These are phyloP conservation scores for Zaprionus lachaisei DNA, from an alignment of 1,140 invertebrate species.

Conservation along the genomic window DNA sequence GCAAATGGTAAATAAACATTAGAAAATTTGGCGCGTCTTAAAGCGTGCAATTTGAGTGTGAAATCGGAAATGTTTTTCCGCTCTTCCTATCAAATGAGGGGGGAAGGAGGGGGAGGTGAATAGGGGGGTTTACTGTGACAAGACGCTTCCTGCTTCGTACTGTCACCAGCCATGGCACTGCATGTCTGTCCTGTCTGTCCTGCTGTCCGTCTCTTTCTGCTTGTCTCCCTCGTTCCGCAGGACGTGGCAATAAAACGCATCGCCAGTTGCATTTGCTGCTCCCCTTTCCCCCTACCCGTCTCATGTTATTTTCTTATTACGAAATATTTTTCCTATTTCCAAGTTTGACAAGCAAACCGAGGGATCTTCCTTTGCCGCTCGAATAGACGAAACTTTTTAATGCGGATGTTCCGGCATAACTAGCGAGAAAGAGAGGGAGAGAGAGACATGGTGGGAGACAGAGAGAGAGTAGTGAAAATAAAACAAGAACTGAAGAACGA, in stretches of 20 bases:
- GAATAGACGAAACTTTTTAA: conserved; percentile 78
- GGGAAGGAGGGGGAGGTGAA: not conserved
- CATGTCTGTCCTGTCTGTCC: conserved; percentile 6
- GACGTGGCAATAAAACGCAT: conserved; percentile 74
- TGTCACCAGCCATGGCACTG: not conserved
- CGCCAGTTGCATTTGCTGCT: conserved; percentile 43
- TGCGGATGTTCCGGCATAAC: conserved; percentile 64
- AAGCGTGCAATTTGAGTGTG: conserved; percentile 58
- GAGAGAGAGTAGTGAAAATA: conserved; percentile 21
- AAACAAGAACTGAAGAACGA: conserved; percentile 11
- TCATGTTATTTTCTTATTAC: conserved; percentile 53
- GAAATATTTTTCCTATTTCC: conserved; percentile 67
- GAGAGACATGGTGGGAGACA: conserved; percentile 28
- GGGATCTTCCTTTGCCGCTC: conserved; percentile 43
- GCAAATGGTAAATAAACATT: conserved; percentile 76
- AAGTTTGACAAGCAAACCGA: conserved; percentile 48
- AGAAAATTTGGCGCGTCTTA: conserved; percentile 48
- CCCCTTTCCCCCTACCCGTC: not conserved
- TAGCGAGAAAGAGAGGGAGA: conserved; percentile 15
- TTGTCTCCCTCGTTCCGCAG: conserved; percentile 38
- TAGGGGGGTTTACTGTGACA: not conserved
- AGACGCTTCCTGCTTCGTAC: conserved; percentile 28
- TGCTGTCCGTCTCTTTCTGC: not conserved
- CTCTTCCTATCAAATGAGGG: conserved; percentile 7
- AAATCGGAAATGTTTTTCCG: conserved; percentile 72